Conservation (phyloP, 1,140 invertebrate genomes). For the Drosophila novamexicana region DNA sequence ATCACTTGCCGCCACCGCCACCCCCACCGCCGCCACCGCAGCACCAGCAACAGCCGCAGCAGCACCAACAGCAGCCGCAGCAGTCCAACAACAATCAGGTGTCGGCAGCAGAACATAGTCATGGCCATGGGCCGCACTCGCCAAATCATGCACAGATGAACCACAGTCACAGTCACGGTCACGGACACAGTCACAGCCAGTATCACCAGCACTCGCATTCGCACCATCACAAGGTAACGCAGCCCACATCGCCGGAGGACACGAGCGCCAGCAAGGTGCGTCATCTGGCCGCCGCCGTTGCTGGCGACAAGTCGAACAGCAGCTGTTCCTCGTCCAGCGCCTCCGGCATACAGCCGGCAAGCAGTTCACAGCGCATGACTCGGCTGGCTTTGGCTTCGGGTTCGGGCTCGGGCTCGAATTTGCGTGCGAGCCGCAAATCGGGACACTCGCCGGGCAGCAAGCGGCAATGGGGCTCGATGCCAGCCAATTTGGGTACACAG, state of each 20-base stretch:
- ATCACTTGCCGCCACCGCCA: constrained; percentile 88
- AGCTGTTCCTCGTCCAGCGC: constrained; percentile 48
- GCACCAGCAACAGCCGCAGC: constrained; percentile 85
- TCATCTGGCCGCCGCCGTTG: neutral
- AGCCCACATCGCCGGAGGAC: constrained; percentile 23
- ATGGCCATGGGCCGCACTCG: constrained; percentile 24
- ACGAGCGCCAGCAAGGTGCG: constrained; percentile 4
- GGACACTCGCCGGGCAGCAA: constrained; percentile 92
- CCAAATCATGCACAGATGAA: constrained; percentile 13
- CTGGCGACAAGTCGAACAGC: constrained; percentile 37
- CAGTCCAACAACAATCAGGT: constrained; percentile 8
- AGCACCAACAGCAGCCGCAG: constrained; percentile 81
- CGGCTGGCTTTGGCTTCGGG: constrained; percentile 17
- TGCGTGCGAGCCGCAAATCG: constrained; percentile 87
- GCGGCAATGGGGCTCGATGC: constrained; percentile 94
- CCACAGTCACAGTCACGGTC: constrained; percentile 14
- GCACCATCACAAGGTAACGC: constrained; percentile 17
- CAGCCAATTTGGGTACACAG: constrained; percentile 94
- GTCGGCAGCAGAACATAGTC: constrained; percentile 30
- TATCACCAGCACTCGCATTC: constrained; percentile 28
- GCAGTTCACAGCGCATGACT: constrained; percentile 22
- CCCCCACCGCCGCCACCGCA: constrained; percentile 85
- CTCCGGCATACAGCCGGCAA: constrained; percentile 17
- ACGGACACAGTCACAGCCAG: constrained; percentile 31
- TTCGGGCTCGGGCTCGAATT: constrained; percentile 22